Evolutionary conservation across 1,140 invertebrate species (phyloP).

Genomic region (Mizuhopecten yessoensis): DNA sequence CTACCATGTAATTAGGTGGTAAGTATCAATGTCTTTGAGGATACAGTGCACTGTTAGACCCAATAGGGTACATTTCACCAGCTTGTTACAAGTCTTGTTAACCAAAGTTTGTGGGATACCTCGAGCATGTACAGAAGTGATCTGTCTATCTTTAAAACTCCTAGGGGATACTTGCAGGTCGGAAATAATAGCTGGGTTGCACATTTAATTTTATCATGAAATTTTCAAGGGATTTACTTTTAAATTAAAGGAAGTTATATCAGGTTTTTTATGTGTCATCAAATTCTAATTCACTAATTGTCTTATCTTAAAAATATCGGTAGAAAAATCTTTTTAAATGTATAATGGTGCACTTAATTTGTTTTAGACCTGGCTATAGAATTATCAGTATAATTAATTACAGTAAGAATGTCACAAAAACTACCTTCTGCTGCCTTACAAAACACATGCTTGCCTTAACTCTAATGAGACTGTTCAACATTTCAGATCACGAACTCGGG

Average conservation of each 20-base stretch:
- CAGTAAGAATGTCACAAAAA: conserved; percentile 11
- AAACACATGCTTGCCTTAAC: background rate
- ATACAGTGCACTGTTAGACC: too few species aligned
- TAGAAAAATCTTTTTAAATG: background rate
- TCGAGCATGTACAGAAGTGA: too few species aligned
- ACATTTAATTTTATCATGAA: too few species aligned
- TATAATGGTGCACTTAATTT: background rate
- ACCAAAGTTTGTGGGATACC: too few species aligned
- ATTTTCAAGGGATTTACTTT: background rate
- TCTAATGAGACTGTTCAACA: background rate
- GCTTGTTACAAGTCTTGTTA: background rate
- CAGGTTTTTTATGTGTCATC: background rate
- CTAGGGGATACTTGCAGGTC: too few species aligned
- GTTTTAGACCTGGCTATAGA: background rate
- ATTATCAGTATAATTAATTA: background rate
- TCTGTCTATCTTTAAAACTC: too few species aligned
- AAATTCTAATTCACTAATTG: background rate
- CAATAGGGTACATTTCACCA: background rate
- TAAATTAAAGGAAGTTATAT: background rate
- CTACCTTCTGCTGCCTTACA: background rate
- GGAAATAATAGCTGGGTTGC: too few species aligned
- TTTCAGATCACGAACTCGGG: background rate
- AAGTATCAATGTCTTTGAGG: conserved; percentile 11
- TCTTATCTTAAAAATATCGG: background rate
- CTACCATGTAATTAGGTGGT: background rate